phyloP scores from a whole-genome alignment of 2,113 vertebrate genomes.

The Budorcas taxicolor region DNA sequence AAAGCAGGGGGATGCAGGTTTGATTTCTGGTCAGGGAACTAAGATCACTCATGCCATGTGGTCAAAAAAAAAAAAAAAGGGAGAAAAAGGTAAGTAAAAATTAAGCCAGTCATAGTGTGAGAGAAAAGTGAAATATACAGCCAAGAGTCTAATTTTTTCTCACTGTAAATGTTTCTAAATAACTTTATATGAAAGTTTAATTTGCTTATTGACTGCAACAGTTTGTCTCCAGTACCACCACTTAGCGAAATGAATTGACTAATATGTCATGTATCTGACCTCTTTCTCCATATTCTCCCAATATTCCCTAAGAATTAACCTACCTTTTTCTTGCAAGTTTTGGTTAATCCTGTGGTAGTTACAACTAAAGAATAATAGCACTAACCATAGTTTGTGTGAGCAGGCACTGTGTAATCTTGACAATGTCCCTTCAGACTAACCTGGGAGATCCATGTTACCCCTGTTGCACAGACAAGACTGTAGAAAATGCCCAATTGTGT shows the following conservation, averaged over 20 bases:
- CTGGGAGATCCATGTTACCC: neutral
- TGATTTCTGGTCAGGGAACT: neutral
- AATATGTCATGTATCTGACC: neutral
- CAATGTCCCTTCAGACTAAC: neutral
- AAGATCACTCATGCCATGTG: neutral
- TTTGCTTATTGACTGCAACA: neutral
- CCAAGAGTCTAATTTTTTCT: neutral
- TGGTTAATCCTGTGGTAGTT: neutral
- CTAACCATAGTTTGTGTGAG: neutral
- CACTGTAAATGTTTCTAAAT: neutral
- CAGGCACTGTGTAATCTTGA: neutral
- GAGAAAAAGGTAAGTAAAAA: neutral
- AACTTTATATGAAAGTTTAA: neutral
- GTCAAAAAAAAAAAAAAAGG: neutral
- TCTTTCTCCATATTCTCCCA: neutral
- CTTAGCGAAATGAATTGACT: neutral
- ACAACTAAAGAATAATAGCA: neutral
- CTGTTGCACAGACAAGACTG: neutral
- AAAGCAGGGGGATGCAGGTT: neutral
- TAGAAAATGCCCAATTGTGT: neutral
- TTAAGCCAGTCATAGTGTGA: neutral
- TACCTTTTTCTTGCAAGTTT: slow-evolving; percentile 5
- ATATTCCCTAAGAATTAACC: neutral
- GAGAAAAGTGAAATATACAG: neutral
- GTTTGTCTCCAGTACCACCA: neutral